Base-by-base conservation (phyloP, 2,113 vertebrate species). In the Equus przewalskii region DNA sequence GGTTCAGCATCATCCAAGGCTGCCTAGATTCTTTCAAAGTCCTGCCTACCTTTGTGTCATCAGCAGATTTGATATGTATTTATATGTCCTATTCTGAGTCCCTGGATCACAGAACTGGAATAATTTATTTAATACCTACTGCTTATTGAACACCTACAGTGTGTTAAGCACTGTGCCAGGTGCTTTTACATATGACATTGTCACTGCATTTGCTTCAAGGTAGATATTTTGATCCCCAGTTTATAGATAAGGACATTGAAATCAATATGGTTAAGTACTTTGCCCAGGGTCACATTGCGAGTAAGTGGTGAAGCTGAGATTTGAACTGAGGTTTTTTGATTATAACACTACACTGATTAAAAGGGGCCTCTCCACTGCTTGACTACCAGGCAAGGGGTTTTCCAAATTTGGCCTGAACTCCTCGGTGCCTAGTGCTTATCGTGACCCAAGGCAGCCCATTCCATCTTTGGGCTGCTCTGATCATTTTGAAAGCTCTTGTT, bases 401-500 rank as follows among this genome's bases (percentile, higher is more conserved):
- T 94, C n/a, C 22, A 93, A 87, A 5, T 16, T 88, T 93, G 54
- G 8, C 76, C 89, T 78, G 70, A 93, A 94, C 15, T 30, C 54
- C 21, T 85, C 16, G 6, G 60, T 93, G 18, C 75, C 49, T 94
- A 60, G n/a, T 62, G 28, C 41, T 91, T 60, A 80, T 44, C 72
- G 28, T 10, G 64, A 44, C 56, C 51, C 49, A 89, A 97, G 51
- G 19, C 65, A 94, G 33, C 9, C 18, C 33, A 21, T 76, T 91
- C 79, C 28, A 58, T 92, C 36, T 87, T 87, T 83, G 93, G 80
- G 82, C 76, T 70, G 30, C 51, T 92, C 28, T 90, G 64, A 89
- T 12, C 21, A 7, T 79, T 93, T 96, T 72, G 54, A 97, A 95
- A 95, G 58, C 22, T 89, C 58, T 97, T 92, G 16, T 95, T 94